Conservation (phyloP, 2,113 vertebrate species). For the Colius striatus region DNA sequence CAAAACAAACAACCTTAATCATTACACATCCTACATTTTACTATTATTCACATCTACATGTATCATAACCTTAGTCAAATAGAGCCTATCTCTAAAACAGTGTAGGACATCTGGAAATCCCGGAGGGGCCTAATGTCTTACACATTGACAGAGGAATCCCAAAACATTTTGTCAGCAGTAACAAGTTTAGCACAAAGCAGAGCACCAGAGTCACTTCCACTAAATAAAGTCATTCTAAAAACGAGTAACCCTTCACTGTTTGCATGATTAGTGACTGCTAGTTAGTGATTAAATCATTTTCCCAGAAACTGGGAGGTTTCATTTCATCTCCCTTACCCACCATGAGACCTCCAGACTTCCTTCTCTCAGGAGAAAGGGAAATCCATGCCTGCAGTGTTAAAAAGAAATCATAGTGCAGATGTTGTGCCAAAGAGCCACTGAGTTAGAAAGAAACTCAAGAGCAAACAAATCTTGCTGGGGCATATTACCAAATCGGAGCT, state of each 20-base stretch:
- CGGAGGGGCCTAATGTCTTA: not conserved
- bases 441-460: not conserved
- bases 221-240: constrained; percentile 8
- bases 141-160: not conserved
- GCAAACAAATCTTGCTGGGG: not conserved
- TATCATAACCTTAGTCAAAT: not conserved
- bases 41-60: not conserved
- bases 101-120: constrained; percentile 12
- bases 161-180: constrained; percentile 10
- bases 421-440: not conserved
- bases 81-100: not conserved
- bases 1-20: not conserved
- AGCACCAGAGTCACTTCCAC: not conserved
- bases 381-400: not conserved
- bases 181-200: not conserved
- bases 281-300: not conserved
- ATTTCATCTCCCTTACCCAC: not conserved
- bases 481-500: not conserved
- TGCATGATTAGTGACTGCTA: not conserved
- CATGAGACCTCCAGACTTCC: not conserved
- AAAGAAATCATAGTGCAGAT: not conserved
- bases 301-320: not conserved
- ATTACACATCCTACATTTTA: not conserved
- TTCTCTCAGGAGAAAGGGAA: not conserved
- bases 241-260: not conserved